A percentile compares a stretch with the other conserved stretches of the same genome.
These are phyloP conservation scores for Microtus ochrogaster DNA, from an alignment of 2,113 vertebrate genomes.

Conservation along the genomic window DNA sequence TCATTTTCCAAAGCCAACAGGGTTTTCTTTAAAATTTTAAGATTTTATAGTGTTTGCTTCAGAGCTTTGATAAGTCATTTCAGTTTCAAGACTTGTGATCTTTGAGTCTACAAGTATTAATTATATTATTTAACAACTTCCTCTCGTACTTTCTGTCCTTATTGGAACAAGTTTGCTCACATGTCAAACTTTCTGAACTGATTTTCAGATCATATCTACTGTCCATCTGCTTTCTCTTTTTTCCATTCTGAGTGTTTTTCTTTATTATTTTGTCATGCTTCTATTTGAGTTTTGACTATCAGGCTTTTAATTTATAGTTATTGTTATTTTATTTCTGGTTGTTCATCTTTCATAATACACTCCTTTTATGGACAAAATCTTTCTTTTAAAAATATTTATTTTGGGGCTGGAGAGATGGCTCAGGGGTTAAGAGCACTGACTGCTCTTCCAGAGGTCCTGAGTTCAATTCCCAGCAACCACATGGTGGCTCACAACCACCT, in stretches of 20 bases:
- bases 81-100: constrained; percentile 1
- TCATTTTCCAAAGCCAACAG: not conserved
- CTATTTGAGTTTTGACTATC: constrained; percentile 19
- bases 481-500: too few relatives aligned
- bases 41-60: constrained; percentile 13
- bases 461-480: too few relatives aligned
- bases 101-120: constrained; percentile 50
- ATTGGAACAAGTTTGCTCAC: constrained; percentile 22
- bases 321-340: constrained; percentile 12
- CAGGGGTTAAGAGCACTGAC: too few relatives aligned
- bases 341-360: constrained; percentile 8
- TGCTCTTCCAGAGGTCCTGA: too few relatives aligned
- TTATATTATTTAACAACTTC: constrained; percentile 35
- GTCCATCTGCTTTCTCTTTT: not conserved
- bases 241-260: constrained; percentile 17
- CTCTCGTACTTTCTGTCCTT: not conserved
- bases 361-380: constrained; percentile 10
- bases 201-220: constrained; percentile 39
- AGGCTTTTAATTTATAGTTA: constrained; percentile 19
- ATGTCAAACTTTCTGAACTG: not conserved
- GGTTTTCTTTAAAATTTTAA: constrained; percentile 26
- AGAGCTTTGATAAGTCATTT: constrained; percentile 39
- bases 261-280: constrained; percentile 42
- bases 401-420: too few relatives aligned
- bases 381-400: not conserved